Conservation (phyloP, 2,797 vertebrate species). For the Etheostoma perlongum region DNA sequence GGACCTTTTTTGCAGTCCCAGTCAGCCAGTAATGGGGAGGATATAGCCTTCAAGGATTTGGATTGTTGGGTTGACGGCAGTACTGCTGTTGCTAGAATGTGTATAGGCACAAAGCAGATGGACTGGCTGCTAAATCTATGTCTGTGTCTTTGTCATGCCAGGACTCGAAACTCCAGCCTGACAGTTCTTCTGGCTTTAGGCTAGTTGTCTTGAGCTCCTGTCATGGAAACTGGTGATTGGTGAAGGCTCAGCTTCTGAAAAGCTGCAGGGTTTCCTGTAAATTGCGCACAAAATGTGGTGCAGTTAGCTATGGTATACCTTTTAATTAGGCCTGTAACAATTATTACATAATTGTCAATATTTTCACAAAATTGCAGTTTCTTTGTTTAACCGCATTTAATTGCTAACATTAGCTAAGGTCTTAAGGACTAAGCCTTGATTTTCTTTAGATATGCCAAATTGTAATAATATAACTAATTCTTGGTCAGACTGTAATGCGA, state of each 20-base stretch:
- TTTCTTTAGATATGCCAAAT: too few relatives aligned
- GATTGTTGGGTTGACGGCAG: constrained; percentile 22
- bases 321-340: too few relatives aligned
- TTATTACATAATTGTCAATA: too few relatives aligned
- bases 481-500: too few relatives aligned
- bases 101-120: constrained; percentile 47
- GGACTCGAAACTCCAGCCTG: constrained; percentile 64
- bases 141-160: constrained; percentile 44
- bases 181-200: constrained; percentile 40
- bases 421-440: too few relatives aligned
- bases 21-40: constrained; percentile 21
- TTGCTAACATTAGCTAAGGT: too few relatives aligned
- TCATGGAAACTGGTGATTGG: constrained; percentile 34
- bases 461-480: too few relatives aligned
- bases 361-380: too few relatives aligned
- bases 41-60: constrained; percentile 15
- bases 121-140: constrained; percentile 27
- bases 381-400: too few relatives aligned
- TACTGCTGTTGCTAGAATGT: constrained; percentile 39
- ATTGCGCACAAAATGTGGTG: constrained; percentile 1
- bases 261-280: constrained; percentile 6
- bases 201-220: constrained; percentile 26
- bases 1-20: constrained; percentile 41
- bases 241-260: constrained; percentile 11
- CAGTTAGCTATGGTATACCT: constrained; percentile 10